Percentiles rank a stretch among this genome's conserved stretches.
Conservation (phyloP, 35 echinoderm and acorn worm genomes). For the Eucidaris tribuloides region DNA sequence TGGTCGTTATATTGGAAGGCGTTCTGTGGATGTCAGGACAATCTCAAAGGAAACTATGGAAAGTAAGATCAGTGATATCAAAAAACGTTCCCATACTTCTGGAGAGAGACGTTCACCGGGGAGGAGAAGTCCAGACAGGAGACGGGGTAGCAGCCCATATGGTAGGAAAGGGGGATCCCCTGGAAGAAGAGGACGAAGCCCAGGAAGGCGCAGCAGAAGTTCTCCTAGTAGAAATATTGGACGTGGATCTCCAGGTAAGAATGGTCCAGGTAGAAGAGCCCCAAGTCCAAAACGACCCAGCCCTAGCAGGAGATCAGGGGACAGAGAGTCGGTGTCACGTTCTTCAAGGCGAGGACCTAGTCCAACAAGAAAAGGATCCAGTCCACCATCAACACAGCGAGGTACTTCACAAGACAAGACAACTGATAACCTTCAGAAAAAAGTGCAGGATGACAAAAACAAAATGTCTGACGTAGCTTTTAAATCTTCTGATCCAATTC, state of each 20-base stretch:
- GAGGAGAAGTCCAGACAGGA: not conserved
- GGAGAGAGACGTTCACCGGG: conserved; percentile 13
- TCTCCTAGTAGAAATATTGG: not conserved
- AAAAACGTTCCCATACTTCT: no score
- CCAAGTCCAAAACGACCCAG: no score
- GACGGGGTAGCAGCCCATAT: not conserved
- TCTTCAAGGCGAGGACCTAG: no score
- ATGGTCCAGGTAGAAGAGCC: conserved; percentile 11
- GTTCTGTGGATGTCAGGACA: conserved; percentile 33
- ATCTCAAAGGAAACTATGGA: conserved; percentile 58
- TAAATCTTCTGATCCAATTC: no score
- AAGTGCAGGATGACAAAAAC: no score
- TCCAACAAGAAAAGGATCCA: no score
- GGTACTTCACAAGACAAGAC: no score
- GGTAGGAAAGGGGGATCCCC: conserved; percentile 17
- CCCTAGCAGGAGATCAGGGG: no score
- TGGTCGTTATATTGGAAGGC: conserved; percentile 53
- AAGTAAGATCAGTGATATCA: conserved; percentile 24
- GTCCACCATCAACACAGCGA: no score
- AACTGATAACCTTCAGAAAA: no score
- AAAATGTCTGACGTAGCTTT: no score
- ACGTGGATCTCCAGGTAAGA: not conserved
- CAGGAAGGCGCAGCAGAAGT: not conserved
- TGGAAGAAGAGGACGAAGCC: conserved; percentile 6
- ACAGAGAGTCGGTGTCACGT: no score